Base-by-base conservation (phyloP, 2,113 vertebrate genomes). In the Platycercus adscitus region DNA sequence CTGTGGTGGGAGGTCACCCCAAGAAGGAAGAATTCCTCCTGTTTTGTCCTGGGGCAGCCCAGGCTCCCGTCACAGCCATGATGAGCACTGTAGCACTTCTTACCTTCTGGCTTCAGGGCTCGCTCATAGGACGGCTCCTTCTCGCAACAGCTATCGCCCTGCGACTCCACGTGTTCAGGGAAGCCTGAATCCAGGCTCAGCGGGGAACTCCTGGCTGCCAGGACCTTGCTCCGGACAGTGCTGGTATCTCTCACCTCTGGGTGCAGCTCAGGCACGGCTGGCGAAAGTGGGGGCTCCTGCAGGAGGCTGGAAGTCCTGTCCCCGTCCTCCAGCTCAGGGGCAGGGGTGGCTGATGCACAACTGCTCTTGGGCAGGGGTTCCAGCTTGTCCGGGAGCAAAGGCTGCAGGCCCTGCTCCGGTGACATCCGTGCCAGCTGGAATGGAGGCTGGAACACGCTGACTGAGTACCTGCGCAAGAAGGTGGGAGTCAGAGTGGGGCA, bases 371-470 rank as follows among this genome's bases (percentile, higher is more conserved):
- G 69, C 81, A 77, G 50, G 43, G 91, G 91, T 33, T 98, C 98
- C 43, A 96, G 91, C 53, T 97, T 97, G 56, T 97, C 97, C 0
- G 93, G 84, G 7, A 93, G 94, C 85, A 97, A 87, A 52, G 97
- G 94, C 75, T 98, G 98, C 94, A 94, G 98, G 33, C 97, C 94
- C 24, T 98, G 97, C 81, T 99, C 99, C 0, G 99, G 98, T 9
- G 99, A 99, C 44, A 98, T 98, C 80, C 99, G 98, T 35, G 98
- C 99, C 17, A 99, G 98, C 96, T 99, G 98, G 97, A 99, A 99
- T 0, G 99, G 99, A 64, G 99, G 99, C 97, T 99, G 99, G 98
- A 99, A 99, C 81, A 99, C 99, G 7, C 99, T 99, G 91, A 99
- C 99, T 0, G 99, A 99, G 97, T 99, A 99, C 98, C 98, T 98